These are phyloP conservation scores for Poeciliopsis occidentalis DNA, from an alignment of 2,113 vertebrate genomes.

Conservation along the genomic window DNA sequence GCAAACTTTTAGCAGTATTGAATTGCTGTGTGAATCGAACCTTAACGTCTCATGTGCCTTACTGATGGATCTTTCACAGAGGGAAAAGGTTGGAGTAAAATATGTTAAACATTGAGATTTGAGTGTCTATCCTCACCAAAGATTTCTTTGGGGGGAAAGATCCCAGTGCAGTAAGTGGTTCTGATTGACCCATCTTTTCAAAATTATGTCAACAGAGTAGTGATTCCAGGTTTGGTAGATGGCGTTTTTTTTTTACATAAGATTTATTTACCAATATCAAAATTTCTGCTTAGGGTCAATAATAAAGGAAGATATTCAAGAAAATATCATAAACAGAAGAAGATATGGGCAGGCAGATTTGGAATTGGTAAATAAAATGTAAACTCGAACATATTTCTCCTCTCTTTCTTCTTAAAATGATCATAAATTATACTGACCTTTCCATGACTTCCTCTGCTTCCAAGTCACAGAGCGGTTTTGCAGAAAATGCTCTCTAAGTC, in stretches of 20 bases:
- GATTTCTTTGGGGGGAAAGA: too few species aligned
- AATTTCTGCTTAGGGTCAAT: background rate
- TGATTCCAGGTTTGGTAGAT: too few species aligned
- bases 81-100: too few species aligned
- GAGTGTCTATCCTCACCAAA: too few species aligned
- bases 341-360: background rate
- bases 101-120: too few species aligned
- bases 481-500: background rate
- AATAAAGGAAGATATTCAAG: background rate
- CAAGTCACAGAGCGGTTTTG: constrained; percentile 2
- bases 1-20: too few species aligned
- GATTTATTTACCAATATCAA: background rate
- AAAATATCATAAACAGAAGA: background rate
- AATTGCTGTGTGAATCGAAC: too few species aligned
- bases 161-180: too few species aligned
- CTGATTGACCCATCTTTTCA: too few species aligned
- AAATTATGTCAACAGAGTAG: too few species aligned
- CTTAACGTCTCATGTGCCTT: too few species aligned
- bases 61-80: too few species aligned
- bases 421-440: background rate
- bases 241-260: background rate
- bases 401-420: background rate
- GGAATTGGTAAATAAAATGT: background rate
- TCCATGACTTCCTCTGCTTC: constrained; percentile 14
- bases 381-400: background rate